These are phyloP conservation scores for Romanogobio albipinnatus DNA, from an alignment of 2,113 vertebrate species.

Conservation along the genomic window DNA sequence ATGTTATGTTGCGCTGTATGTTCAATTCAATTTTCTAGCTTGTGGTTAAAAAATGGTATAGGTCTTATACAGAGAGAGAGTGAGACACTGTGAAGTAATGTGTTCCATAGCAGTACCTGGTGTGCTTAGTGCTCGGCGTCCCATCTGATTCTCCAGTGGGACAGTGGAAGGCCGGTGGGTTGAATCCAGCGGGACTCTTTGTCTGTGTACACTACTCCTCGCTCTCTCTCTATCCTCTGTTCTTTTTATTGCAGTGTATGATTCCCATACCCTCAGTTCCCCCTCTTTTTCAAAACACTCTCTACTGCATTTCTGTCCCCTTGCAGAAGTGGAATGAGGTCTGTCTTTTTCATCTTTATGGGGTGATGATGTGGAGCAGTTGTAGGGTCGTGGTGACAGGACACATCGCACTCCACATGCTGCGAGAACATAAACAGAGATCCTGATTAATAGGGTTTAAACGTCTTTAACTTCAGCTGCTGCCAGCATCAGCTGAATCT, in stretches of 20 bases:
- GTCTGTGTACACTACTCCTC: slow-evolving; percentile 5
- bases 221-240: slow-evolving; percentile 5
- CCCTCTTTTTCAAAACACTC: not conserved
- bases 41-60: not conserved
- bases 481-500: not conserved
- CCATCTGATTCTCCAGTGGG: not conserved
- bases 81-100: not conserved
- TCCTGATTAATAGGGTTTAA: not conserved
- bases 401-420: slow-evolving; percentile 68
- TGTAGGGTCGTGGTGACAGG: slow-evolving; percentile 63
- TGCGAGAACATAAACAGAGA: slow-evolving; percentile 45
- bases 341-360: slow-evolving; percentile 28
- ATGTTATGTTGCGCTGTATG: no score
- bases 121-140: not conserved
- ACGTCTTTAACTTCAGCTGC: not conserved
- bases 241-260: not conserved
- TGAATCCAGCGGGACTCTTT: slow-evolving; percentile 2
- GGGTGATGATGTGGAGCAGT: slow-evolving; percentile 17
- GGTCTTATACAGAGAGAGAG: not conserved
- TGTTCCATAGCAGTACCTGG: slow-evolving; percentile 23
- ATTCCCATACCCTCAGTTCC: not conserved
- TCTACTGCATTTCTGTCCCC: not conserved
- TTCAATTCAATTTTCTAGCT: not conserved
- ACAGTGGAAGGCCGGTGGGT: slow-evolving; percentile 30
- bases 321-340: slow-evolving; percentile 28